These are phyloP conservation scores for Grammatotria lemairii DNA, from an alignment of 2,113 vertebrate genomes.

Conservation along the genomic window DNA sequence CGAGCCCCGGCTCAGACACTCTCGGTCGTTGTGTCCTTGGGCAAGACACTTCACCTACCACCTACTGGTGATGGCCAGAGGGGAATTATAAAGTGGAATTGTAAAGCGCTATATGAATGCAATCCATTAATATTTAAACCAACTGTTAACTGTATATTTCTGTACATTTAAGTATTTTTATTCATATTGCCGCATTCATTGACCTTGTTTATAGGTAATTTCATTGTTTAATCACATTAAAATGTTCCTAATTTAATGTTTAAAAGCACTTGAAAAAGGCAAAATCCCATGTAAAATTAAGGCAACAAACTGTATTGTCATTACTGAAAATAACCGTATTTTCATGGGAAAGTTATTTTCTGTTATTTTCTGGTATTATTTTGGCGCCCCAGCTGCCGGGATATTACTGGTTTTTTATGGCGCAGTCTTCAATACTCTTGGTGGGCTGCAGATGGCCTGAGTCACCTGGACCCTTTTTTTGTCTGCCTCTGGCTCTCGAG, in stretches of 20 bases:
- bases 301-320: background rate
- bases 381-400: rapidly evolving
- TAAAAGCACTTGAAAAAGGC: background rate
- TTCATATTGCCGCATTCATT: background rate
- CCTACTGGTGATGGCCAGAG: background rate
- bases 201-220: rapidly evolving
- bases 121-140: background rate
- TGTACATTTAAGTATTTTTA: background rate
- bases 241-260: background rate
- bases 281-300: rapidly evolving
- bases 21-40: background rate
- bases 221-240: background rate
- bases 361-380: rapidly evolving
- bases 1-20: background rate
- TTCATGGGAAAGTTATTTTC: background rate
- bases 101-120: rapidly evolving
- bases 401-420: rapidly evolving
- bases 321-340: background rate
- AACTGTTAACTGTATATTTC: background rate
- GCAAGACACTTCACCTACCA: background rate
- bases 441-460: rapidly evolving
- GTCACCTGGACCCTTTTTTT: background rate
- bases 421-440: background rate
- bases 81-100: background rate
- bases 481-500: background rate